phyloP scores from a whole-genome alignment of 2,888 invertebrate species.

The Serrognathus titanus region DNA sequence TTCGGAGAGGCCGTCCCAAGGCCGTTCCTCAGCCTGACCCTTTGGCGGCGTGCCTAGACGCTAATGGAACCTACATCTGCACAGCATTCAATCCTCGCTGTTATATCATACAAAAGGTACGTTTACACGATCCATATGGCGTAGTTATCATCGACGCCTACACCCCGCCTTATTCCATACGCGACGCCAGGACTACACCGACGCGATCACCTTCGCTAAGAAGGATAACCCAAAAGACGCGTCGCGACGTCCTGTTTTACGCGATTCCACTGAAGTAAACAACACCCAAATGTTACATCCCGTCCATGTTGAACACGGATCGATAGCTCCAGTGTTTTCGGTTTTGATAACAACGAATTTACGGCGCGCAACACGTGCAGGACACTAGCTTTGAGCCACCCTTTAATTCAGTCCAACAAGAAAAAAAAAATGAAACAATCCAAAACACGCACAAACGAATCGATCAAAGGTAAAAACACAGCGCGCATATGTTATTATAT shows the following conservation, averaged over 20 bases:
- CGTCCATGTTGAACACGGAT: constrained; percentile 32
- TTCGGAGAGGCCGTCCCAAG: constrained; percentile 39
- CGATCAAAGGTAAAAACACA: neutral
- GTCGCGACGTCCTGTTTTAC: neutral
- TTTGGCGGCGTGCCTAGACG: constrained; percentile 51
- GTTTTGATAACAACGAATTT: constrained; percentile 25
- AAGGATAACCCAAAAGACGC: neutral
- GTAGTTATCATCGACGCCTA: neutral
- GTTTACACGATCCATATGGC: constrained; percentile 21
- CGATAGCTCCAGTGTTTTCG: constrained; percentile 34
- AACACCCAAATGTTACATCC: constrained; percentile 7
- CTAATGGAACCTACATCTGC: constrained; percentile 59
- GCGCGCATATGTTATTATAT: neutral
- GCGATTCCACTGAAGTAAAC: constrained; percentile 12
- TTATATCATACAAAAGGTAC: constrained; percentile 64
- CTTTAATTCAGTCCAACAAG: neutral
- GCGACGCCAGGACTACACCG: neutral
- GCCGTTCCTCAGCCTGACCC: constrained; percentile 40
- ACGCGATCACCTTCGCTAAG: neutral
- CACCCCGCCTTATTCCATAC: neutral
- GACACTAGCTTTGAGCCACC: neutral
- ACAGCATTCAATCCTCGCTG: constrained; percentile 61
- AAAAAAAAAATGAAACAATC: neutral
- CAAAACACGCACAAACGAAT: neutral
- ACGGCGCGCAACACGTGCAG: constrained; percentile 38